A percentile compares a stretch with the other conserved stretches of the same genome.
phyloP scores from a whole-genome alignment of 2,888 invertebrate species.

The Chrysina gloriosa region DNA sequence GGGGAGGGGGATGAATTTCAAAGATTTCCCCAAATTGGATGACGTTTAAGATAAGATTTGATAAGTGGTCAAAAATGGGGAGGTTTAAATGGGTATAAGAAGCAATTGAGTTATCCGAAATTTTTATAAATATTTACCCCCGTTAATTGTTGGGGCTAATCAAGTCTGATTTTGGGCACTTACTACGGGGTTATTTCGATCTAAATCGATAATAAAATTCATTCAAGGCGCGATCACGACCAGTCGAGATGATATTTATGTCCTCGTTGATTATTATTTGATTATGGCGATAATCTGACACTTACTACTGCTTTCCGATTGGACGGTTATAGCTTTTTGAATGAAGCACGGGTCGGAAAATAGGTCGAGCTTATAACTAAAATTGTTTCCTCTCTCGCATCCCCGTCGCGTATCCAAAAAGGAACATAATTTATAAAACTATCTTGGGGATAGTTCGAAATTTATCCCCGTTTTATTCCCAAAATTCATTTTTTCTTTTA shows the following conservation, averaged over 20 bases:
- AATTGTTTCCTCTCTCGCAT: too few species aligned
- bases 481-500: background rate
- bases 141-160: too few species aligned
- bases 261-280: background rate
- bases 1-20: too few species aligned
- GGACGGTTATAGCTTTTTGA: background rate
- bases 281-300: background rate
- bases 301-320: background rate
- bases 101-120: too few species aligned
- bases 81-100: too few species aligned
- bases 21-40: too few species aligned
- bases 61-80: too few species aligned
- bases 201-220: constrained; percentile 17
- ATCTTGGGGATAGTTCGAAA: background rate
- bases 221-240: background rate
- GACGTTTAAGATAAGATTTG: too few species aligned
- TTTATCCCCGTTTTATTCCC: background rate
- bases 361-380: background rate
- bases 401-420: too few species aligned
- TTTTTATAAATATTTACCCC: too few species aligned
- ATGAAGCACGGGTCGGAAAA: background rate
- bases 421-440: too few species aligned
- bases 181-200: constrained; percentile 1
- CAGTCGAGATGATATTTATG: background rate
- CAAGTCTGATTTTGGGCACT: background rate